Base-by-base conservation (phyloP, 2,113 vertebrate species). In the Phaethornis superciliosus region DNA sequence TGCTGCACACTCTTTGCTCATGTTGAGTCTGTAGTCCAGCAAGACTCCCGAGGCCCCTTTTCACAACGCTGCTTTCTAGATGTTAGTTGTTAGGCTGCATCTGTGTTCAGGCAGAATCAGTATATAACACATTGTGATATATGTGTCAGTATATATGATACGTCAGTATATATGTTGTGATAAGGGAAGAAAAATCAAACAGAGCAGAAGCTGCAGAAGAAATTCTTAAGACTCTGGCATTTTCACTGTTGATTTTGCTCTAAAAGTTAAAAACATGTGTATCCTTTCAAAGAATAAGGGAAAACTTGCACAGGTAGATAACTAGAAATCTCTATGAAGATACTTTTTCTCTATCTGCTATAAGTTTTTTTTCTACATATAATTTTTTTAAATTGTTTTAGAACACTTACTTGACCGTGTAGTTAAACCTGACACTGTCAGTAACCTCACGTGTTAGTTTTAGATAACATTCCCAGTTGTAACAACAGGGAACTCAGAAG, bases 331-430 rank as follows among this genome's bases (percentile, higher is more conserved):
- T 17, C 15, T 54, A 23, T 26, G 18, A 85, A 81, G 7, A 68
- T 3, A 10, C 0, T 4, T 35, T n/a, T 35, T 8, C 2, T 49
- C 79, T 79, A 49, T 35, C 4, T 52, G 5, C 3, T 4, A 10
- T 7, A 40, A 37, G 33, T 51, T 18, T 16, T 51, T 78, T 69
- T 67, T 65, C 19, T 44, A 22, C 27, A 15, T 33, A 44, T 15
- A 23, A 55, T 44, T 10, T 9, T 19, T 62, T 65, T n/a, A 3
- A 9, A 15, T 68, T 60, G 12, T 33, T 83, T 72, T 75, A 52
- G 15, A 87, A 56, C 21, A 26, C 6, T 55, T 90, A 33, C 28
- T 40, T 65, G 33, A 33, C 21, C 14, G 32, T 33, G 3, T 26
- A 49, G 27, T 78, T 63, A 70, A 81, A 70, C 4, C 18, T 63